Percentiles rank a stretch among this genome's conserved stretches.
Conservation (phyloP, 2,797 vertebrate species). For the Brachyrhaphis roseni region DNA sequence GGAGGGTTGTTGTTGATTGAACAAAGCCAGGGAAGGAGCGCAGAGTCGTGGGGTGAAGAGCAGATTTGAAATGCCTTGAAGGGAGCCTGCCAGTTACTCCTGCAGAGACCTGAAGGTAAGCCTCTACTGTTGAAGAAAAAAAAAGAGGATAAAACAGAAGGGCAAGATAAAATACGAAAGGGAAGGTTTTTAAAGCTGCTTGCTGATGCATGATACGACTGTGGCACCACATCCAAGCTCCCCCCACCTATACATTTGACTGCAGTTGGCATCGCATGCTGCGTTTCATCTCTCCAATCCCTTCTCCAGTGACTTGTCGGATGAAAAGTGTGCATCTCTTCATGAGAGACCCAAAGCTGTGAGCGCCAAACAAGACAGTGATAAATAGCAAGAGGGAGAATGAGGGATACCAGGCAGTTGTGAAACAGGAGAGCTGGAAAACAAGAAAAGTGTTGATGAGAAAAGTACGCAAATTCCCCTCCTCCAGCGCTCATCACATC, state of each 20-base stretch:
- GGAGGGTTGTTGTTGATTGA: constrained; percentile 69
- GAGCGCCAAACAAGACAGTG: constrained; percentile 16
- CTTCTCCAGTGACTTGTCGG: constrained; percentile 25
- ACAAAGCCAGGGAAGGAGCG: constrained; percentile 73
- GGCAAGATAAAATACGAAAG: constrained; percentile 26
- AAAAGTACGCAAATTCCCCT: constrained; percentile 44
- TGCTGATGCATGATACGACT: constrained; percentile 54
- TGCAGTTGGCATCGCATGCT: constrained; percentile 48
- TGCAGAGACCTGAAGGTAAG: constrained; percentile 83
- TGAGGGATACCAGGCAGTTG: constrained; percentile 28
- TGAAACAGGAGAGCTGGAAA: constrained; percentile 20
- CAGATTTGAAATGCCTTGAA: constrained; percentile 80
- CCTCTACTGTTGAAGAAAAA: constrained; percentile 26
- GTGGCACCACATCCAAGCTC: constrained; percentile 41
- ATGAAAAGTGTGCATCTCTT: constrained; percentile 40
- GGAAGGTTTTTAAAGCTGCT: constrained; percentile 49
- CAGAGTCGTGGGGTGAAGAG: constrained; percentile 69
- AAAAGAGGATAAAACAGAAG: constrained; percentile 19
- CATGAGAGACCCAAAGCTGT: constrained; percentile 22
- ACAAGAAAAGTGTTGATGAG: constrained; percentile 40
- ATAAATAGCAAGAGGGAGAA: constrained; percentile 13
- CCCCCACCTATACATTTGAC: constrained; percentile 46
- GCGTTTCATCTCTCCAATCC: constrained; percentile 41
- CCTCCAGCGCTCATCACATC: constrained; percentile 37
- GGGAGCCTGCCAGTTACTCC: constrained; percentile 73